These are phyloP conservation scores for Champsocephalus esox DNA, from an alignment of 2,797 vertebrate genomes.

Conservation along the genomic window DNA sequence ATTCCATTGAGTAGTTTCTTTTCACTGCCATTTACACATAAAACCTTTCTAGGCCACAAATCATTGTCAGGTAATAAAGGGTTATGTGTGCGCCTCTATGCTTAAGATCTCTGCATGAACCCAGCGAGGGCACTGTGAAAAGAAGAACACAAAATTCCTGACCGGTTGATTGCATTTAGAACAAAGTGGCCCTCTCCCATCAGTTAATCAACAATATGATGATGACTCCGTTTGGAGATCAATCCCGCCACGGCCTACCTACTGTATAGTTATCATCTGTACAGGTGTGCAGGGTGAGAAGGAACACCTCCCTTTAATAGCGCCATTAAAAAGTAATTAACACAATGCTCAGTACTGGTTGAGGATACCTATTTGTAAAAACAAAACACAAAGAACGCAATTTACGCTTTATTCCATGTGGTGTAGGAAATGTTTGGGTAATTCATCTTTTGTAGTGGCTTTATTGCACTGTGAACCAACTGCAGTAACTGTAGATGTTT, in stretches of 20 bases:
- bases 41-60: slow-evolving; percentile 2
- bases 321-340: slow-evolving; percentile 87
- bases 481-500: neutral
- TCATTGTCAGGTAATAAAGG: neutral
- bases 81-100: neutral
- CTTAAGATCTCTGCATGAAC: neutral
- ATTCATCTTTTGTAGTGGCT: slow-evolving; percentile 22
- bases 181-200: slow-evolving; percentile 41
- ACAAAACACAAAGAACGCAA: slow-evolving; percentile 36
- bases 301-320: slow-evolving; percentile 82
- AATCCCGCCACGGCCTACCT: slow-evolving; percentile 46
- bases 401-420: slow-evolving; percentile 38
- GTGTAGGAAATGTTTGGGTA: slow-evolving; percentile 21
- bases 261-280: slow-evolving; percentile 61
- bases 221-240: slow-evolving; percentile 56
- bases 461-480: slow-evolving; percentile 9
- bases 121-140: neutral
- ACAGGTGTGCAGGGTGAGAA: slow-evolving; percentile 79
- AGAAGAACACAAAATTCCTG: slow-evolving; percentile 31
- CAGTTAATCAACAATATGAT: slow-evolving; percentile 73
- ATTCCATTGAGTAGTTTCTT: neutral
- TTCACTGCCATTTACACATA: neutral
- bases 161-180: slow-evolving; percentile 50
- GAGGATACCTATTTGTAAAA: slow-evolving; percentile 55
- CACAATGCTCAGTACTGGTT: slow-evolving; percentile 70